A percentile compares a stretch with the other conserved stretches of the same genome.
Evolutionary conservation across 2,888 invertebrate species (phyloP).

Genomic region (Trichopria drosophilae): DNA sequence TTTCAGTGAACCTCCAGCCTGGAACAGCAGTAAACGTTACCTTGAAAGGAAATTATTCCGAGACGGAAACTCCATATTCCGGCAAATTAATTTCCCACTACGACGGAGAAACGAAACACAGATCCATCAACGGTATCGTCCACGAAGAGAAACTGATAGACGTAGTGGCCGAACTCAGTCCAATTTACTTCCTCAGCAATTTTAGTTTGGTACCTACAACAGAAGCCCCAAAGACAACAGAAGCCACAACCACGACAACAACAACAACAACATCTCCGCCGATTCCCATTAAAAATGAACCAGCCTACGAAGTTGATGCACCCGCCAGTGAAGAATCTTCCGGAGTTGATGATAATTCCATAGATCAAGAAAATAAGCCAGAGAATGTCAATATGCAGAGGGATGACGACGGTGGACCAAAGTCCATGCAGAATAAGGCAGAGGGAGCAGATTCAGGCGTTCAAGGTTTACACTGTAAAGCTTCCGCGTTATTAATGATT

Average conservation of each 20-base stretch:
- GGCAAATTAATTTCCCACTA: conserved; percentile 73
- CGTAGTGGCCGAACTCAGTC: conserved; percentile 73
- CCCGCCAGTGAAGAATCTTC: conserved; percentile 59
- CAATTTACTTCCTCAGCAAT: conserved; percentile 76
- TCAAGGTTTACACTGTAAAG: conserved; percentile 7
- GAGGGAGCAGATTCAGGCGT: conserved; percentile 29
- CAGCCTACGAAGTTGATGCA: background rate
- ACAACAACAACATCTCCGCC: conserved; percentile 56
- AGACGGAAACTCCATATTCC: conserved; percentile 74
- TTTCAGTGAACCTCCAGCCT: conserved; percentile 70
- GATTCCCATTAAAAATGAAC: conserved; percentile 7
- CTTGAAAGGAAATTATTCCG: conserved; percentile 72
- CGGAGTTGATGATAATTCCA: conserved; percentile 55
- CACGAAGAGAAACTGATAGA: conserved; percentile 70
- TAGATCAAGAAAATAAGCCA: conserved; percentile 53
- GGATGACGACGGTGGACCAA: conserved; percentile 50
- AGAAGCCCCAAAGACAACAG: conserved; percentile 64
- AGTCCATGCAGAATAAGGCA: conserved; percentile 48
- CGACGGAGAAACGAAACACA: conserved; percentile 63
- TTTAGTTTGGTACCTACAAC: conserved; percentile 79
- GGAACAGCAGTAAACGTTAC: conserved; percentile 84
- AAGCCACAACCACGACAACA: conserved; percentile 58
- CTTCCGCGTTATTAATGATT: conserved; percentile 13
- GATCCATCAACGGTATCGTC: conserved; percentile 67
- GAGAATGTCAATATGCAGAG: conserved; percentile 57